These are phyloP conservation scores for Choristoneura rosaceana DNA, from an alignment of 2,888 invertebrate species.

Conservation along the genomic window DNA sequence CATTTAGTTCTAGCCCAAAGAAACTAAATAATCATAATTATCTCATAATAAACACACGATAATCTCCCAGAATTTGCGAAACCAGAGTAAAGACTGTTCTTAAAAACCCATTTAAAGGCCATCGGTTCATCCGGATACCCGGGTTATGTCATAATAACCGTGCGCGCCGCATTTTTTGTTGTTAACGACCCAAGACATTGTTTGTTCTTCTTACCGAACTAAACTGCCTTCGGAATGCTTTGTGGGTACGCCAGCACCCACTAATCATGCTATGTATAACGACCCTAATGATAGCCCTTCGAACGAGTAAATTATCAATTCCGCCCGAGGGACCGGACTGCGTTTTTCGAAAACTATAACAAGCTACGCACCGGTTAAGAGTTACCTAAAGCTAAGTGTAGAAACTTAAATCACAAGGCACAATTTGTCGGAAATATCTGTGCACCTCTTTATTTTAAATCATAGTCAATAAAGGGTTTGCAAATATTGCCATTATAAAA, in stretches of 20 bases:
- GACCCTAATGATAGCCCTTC: conserved; percentile 82
- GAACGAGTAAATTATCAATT: conserved; percentile 85
- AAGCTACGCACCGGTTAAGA: conserved; percentile 67
- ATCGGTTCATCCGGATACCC: conserved; percentile 58
- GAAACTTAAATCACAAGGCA: neutral
- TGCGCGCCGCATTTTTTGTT: conserved; percentile 70
- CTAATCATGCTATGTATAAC: conserved; percentile 78
- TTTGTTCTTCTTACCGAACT: conserved; percentile 81
- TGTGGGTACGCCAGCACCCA: conserved; percentile 73
- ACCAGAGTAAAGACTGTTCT: conserved; percentile 26
- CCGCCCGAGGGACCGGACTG: conserved; percentile 76
- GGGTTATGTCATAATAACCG: conserved; percentile 74
- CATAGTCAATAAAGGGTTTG: too few relatives aligned
- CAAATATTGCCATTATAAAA: too few relatives aligned
- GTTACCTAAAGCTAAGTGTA: conserved; percentile 47
- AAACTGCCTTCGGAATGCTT: conserved; percentile 64
- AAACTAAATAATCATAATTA: neutral
- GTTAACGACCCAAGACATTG: conserved; percentile 82
- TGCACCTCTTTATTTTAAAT: too few relatives aligned
- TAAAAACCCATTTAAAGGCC: conserved; percentile 55
- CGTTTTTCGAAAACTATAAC: conserved; percentile 80
- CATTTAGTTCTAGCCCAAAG: too few relatives aligned
- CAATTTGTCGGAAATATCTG: too few relatives aligned
- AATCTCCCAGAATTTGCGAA: conserved; percentile 38
- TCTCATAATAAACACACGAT: neutral